Percentiles rank a stretch among this genome's conserved stretches.
phyloP scores from a whole-genome alignment of 2,797 vertebrate species.

The Ispidina lecontei region DNA sequence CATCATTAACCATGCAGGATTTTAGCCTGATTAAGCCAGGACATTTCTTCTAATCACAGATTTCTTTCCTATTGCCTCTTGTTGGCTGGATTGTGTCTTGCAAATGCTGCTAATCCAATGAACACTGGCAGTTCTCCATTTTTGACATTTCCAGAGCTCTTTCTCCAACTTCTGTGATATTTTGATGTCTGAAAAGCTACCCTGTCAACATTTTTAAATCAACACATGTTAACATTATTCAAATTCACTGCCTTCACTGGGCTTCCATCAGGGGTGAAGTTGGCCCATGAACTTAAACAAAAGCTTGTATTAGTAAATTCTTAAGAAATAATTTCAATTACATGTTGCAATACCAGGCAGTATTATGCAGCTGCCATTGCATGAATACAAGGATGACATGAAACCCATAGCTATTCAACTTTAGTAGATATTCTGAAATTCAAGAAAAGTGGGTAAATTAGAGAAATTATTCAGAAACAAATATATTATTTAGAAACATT shows the following conservation, averaged over 20 bases:
- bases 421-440: not conserved
- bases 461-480: slow-evolving; percentile 22
- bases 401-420: slow-evolving; percentile 1
- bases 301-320: slow-evolving; percentile 25
- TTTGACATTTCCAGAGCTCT: slow-evolving; percentile 36
- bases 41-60: not conserved
- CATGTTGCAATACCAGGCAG: not conserved
- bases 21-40: slow-evolving; percentile 8
- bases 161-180: slow-evolving; percentile 38
- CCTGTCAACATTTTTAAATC: slow-evolving; percentile 35
- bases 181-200: slow-evolving; percentile 40
- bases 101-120: slow-evolving; percentile 18
- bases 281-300: slow-evolving; percentile 31
- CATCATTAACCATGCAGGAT: not conserved
- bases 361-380: slow-evolving; percentile 13
- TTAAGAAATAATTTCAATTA: slow-evolving; percentile 43
- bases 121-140: slow-evolving; percentile 32
- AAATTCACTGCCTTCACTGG: slow-evolving; percentile 5
- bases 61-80: slow-evolving; percentile 17
- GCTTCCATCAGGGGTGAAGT: slow-evolving; percentile 2
- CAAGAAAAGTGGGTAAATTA: slow-evolving; percentile 2
- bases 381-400: not conserved
- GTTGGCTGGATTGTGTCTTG: slow-evolving; percentile 10
- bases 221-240: not conserved
- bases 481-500: slow-evolving; percentile 18